A percentile compares a stretch with the other conserved stretches of the same genome.
Evolutionary conservation across 2,113 vertebrate genomes (phyloP).

Genomic region (Opisthocomus hoazin): DNA sequence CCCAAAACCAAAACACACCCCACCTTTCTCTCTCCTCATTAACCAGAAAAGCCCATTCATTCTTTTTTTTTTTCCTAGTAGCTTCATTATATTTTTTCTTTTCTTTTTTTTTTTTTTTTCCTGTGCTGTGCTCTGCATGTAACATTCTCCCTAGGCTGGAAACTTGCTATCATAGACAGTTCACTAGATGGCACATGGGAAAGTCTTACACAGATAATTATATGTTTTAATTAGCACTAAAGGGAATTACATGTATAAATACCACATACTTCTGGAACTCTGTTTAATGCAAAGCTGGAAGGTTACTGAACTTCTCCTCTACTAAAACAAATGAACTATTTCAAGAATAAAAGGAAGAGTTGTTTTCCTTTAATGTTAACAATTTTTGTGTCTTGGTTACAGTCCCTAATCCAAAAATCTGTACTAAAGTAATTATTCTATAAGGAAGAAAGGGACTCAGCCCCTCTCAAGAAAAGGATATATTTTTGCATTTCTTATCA

Average conservation of each 20-base stretch:
- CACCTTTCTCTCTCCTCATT: background rate
- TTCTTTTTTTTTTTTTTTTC: background rate
- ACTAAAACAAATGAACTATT: background rate
- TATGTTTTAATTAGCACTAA: slow-evolving; percentile 47
- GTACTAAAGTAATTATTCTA: background rate
- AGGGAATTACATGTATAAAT: slow-evolving; percentile 33
- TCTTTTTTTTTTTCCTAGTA: background rate
- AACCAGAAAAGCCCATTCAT: background rate
- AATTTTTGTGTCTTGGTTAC: background rate
- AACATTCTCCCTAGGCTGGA: background rate
- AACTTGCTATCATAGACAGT: slow-evolving; percentile 9
- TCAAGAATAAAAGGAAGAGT: background rate
- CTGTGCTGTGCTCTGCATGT: background rate
- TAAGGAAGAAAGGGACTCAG: background rate
- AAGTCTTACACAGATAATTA: background rate
- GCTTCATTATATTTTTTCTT: background rate
- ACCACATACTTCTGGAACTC: background rate
- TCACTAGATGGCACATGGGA: slow-evolving; percentile 7
- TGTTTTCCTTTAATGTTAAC: background rate
- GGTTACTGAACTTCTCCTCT: background rate
- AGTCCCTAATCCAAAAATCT: background rate
- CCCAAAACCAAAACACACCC: background rate
- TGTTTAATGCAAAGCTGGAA: background rate
- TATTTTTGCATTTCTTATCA: background rate
- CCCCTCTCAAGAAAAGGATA: background rate